Base-by-base conservation (phyloP, 2,797 vertebrate species). In the Alfaro cultratus region DNA sequence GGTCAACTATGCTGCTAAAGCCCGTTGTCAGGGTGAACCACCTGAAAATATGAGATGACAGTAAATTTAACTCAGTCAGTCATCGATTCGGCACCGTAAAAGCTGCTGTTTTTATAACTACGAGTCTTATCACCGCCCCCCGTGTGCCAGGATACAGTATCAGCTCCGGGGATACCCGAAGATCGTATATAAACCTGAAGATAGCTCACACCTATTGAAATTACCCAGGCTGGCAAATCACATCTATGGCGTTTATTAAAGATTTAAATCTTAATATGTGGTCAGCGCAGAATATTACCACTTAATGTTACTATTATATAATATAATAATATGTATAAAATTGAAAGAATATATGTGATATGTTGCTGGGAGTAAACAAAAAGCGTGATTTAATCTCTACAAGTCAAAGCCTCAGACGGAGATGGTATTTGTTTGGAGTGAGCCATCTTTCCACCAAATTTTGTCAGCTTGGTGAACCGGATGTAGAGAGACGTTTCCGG, bases 51-150 rank as follows among this genome's bases (percentile, higher is more conserved):
- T 4, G 2, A 36, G n/a, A 18, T 53, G 64, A 31, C 64, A 77
- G 11, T 23, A 5, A 47, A 2, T 18, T 47, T 36, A 34, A 45
- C 68, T 29, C 68, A 15, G 26, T 45, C 41, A 71, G 7, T 46
- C 68, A 72, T 16, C 68, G 26, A 72, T 16, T 45, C 26, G 15
- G 41, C 5, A 16, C 26, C 7, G 12, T 26, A 16, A 18, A 16
- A 15, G 3, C 9, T 4, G 68, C 43, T n/a, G 43, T 36, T 47
- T 78, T 75, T 83, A 79, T 79, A 82, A 12, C 49, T 16, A 6
- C 60, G 43, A 18, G 43, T 21, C n/a, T 49, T n/a, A 45, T 36
- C 31, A 57, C 3, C 76, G 62, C 76, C 80, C 80, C 43, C 76
- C 76, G 4, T 71, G 81, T 72, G 76, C 73, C 26, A 9, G 64